Percentiles rank a stretch among this genome's conserved stretches.
Conservation (phyloP, 2,888 invertebrate genomes). For the Drosophila incognita region DNA sequence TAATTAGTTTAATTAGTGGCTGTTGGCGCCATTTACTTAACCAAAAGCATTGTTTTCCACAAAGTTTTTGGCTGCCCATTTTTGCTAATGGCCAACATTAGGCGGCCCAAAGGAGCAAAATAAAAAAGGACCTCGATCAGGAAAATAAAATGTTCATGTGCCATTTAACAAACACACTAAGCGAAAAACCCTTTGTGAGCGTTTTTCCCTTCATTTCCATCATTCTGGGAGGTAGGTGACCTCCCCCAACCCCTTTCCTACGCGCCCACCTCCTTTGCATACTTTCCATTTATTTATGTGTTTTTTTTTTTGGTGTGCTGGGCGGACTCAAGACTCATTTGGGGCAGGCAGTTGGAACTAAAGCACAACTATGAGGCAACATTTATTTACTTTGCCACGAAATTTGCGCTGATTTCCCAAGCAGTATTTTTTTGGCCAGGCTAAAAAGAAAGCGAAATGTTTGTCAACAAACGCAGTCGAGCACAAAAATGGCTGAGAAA, state of each 20-base stretch:
- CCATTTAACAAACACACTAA: constrained; percentile 75
- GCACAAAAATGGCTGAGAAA: constrained; percentile 68
- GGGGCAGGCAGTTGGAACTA: constrained; percentile 21
- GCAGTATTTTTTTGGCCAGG: constrained; percentile 44
- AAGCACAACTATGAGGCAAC: constrained; percentile 67
- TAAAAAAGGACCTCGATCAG: constrained; percentile 69
- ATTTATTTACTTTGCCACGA: constrained; percentile 80
- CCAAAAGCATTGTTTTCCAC: constrained; percentile 49
- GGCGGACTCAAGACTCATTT: constrained; percentile 72
- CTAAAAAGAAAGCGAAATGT: constrained; percentile 57
- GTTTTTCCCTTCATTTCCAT: constrained; percentile 74
- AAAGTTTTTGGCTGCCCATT: constrained; percentile 48
- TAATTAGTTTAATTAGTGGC: constrained; percentile 72
- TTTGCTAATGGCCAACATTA: constrained; percentile 68
- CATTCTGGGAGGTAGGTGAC: constrained; percentile 8
- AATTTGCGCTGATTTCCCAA: constrained; percentile 74
- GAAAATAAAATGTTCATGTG: constrained; percentile 59
- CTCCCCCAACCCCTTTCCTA: not conserved
- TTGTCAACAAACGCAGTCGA: constrained; percentile 78
- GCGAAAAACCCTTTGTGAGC: constrained; percentile 68
- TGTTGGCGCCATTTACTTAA: constrained; percentile 48
- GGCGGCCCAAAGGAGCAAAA: not conserved
- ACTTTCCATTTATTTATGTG: constrained; percentile 24
- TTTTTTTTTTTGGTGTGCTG: constrained; percentile 20
- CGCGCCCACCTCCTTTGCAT: constrained; percentile 57